Conservation (phyloP, 2,797 vertebrate genomes). For the Enteromius argenteus region DNA sequence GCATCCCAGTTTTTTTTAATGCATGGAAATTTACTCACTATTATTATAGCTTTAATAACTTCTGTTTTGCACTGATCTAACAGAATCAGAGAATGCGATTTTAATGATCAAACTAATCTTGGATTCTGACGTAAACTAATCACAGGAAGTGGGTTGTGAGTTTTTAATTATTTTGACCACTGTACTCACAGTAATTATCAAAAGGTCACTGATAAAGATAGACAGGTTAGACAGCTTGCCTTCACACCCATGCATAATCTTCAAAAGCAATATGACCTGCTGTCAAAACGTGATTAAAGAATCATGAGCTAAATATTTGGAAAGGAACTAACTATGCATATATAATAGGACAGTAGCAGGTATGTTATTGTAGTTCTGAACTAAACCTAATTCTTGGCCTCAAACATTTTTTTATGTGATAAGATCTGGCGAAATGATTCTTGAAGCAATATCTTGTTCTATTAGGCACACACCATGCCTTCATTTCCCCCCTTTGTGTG, state of each 20-base stretch:
- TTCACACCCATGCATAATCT: constrained; percentile 47
- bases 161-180: constrained; percentile 30
- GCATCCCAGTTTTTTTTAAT: background rate
- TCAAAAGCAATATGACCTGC: constrained; percentile 44
- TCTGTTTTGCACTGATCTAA: background rate
- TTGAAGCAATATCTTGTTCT: background rate
- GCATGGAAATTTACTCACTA: background rate
- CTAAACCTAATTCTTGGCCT: background rate
- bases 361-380: background rate
- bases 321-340: constrained; percentile 25
- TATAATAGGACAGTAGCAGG: constrained; percentile 18
- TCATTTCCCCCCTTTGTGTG: background rate
- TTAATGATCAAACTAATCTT: background rate
- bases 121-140: background rate
- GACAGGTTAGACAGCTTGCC: constrained; percentile 48
- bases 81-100: background rate
- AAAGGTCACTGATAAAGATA: constrained; percentile 51
- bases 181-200: constrained; percentile 40
- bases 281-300: constrained; percentile 46
- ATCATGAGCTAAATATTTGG: constrained; percentile 47
- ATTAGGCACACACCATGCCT: background rate
- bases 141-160: constrained; percentile 10
- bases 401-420: background rate
- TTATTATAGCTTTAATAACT: background rate
- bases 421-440: background rate